These are phyloP conservation scores for Asarcornis scutulata DNA, from an alignment of 2,113 vertebrate species.

Conservation along the genomic window DNA sequence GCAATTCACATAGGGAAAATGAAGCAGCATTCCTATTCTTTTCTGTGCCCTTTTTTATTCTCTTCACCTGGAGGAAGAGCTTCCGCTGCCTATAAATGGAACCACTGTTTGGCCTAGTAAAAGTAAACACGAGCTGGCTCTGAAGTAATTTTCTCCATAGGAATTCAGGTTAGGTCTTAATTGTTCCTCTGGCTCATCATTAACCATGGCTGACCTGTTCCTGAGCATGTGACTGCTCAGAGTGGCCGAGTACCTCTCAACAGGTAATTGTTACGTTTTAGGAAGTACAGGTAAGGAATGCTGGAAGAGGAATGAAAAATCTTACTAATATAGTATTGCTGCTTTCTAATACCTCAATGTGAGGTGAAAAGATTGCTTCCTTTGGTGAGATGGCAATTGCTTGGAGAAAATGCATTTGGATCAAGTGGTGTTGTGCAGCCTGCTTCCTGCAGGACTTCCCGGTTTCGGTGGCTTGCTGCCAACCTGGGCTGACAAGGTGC, in stretches of 20 bases:
- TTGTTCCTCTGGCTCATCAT: constrained; percentile 46
- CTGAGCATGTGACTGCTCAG: neutral
- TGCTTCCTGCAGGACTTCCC: neutral
- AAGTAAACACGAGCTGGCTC: neutral
- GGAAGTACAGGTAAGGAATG: neutral
- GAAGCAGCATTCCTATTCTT: neutral
- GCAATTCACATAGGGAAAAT: neutral
- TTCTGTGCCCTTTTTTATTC: neutral
- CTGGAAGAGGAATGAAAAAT: neutral
- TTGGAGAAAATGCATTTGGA: neutral
- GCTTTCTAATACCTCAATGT: neutral
- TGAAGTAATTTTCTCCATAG: neutral
- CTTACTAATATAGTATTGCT: neutral
- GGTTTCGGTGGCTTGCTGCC: neutral
- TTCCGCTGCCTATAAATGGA: neutral
- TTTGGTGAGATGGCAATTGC: neutral
- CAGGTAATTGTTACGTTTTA: neutral
- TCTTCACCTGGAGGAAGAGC: neutral
- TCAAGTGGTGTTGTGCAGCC: accelerated
- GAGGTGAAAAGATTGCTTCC: neutral
- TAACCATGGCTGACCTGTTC: constrained; percentile 14
- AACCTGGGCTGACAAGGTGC: neutral
- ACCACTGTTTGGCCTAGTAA: neutral
- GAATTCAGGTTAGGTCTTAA: constrained; percentile 11
- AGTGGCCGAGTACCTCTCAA: neutral